Base-by-base conservation (phyloP, 2,113 vertebrate species). In the Macaca mulatta region DNA sequence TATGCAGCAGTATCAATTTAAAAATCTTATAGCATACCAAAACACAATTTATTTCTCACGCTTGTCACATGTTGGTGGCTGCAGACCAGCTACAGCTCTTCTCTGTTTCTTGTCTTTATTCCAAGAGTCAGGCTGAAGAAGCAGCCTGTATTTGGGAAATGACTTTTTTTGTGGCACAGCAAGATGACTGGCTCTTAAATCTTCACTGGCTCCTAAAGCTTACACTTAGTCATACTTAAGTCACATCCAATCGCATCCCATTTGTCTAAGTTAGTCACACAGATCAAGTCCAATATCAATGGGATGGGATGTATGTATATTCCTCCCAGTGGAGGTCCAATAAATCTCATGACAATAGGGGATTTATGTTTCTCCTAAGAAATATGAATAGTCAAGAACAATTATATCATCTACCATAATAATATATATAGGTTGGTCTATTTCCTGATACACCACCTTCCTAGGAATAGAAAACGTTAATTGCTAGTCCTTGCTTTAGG, bases 151-250 rank as follows among this genome's bases (percentile, higher is more conserved):
- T 57, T 57, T 92, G 67, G 52, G n/a, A 72, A 25, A 40, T 17
- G n/a, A 45, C 10, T 9, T 89, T 80, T 48, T 70, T 43, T 25
- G 55, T 52, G 18, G n/a, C 48, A 87, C 30, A 84, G 50, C 16
- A 84, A 95, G 75, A 57, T 50, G 74, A 9, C n/a, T 86, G 30
- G 1, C 50, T 86, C 77, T 93, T 96, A 88, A 93, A 79, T 93
- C 38, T 55, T 79, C 35, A 74, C 2, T 57, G 38, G 18, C 48
- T 95, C 57, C 83, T 55, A 83, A 95, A 79, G 25, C 12, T 55
- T 75, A 35, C 67, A 43, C 23, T 82, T n/a, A 25, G 27, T 84
- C 59, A 83, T 27, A 22, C 5, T 80, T 77, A 16, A 25, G 45
- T 90, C 75, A 67, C 23, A 93, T 74, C 52, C 38, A 93, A 43